Evolutionary conservation across 2,113 vertebrate species (phyloP).

Genomic region (zebrafish (Danio rerio)): GRCz12tu NC_133180.1:29699001-29699500

Average conservation of each 20-base stretch:
- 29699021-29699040: slow-evolving; percentile 8
- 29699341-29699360: too few relatives aligned
- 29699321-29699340: too few relatives aligned
- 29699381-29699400: too few relatives aligned
- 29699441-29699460: too few relatives aligned
- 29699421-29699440: too few relatives aligned
- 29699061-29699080: slow-evolving; percentile 26
- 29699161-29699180: slow-evolving; percentile 9
- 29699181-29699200: not conserved
- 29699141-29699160: slow-evolving; percentile 12
- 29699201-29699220: not conserved
- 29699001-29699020: slow-evolving; percentile 32
- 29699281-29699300: too few relatives aligned
- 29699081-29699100: slow-evolving; percentile 45
- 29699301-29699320: too few relatives aligned
- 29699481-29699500: too few relatives aligned
- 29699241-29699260: not conserved
- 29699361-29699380: too few relatives aligned
- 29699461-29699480: too few relatives aligned
- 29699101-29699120: slow-evolving; percentile 51
- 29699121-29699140: slow-evolving; percentile 42
- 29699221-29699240: not conserved
- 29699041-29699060: slow-evolving; percentile 8
- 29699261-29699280: too few relatives aligned
- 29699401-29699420: too few relatives aligned